phyloP scores from a whole-genome alignment of 2,888 invertebrate genomes.

The Ferrisia virgata region DNA sequence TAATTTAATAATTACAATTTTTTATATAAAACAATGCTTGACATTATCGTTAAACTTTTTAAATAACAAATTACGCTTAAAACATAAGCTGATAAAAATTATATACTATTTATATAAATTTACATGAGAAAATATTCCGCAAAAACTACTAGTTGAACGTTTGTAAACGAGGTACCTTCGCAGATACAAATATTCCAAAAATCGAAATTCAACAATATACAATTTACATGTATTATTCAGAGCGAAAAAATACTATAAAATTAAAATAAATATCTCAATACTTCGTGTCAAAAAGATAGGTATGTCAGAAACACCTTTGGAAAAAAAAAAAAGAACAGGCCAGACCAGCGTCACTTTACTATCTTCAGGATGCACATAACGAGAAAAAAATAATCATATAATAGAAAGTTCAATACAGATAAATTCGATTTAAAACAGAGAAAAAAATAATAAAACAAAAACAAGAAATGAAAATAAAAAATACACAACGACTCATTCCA shows the following conservation, averaged over 20 bases:
- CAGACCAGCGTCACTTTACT: not conserved
- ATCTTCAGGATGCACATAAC: not conserved
- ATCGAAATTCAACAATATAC: not conserved
- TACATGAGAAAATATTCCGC: conserved; percentile 1
- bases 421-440: not conserved
- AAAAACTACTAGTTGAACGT: not conserved
- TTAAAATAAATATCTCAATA: not conserved
- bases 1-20: conserved; percentile 26
- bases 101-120: not conserved
- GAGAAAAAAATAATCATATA: not conserved
- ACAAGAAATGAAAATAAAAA: not conserved
- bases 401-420: not conserved
- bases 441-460: not conserved
- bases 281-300: not conserved
- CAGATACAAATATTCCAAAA: not conserved
- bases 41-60: conserved; percentile 11
- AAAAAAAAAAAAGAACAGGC: not conserved
- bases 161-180: not conserved
- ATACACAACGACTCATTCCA: not conserved
- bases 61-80: conserved; percentile 23
- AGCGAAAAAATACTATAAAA: not conserved
- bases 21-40: conserved; percentile 28
- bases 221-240: not conserved
- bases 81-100: conserved; percentile 23
- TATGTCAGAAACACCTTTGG: not conserved